These are phyloP conservation scores for Eristalis pertinax DNA, from an alignment of 2,888 invertebrate genomes.

Conservation along the genomic window DNA sequence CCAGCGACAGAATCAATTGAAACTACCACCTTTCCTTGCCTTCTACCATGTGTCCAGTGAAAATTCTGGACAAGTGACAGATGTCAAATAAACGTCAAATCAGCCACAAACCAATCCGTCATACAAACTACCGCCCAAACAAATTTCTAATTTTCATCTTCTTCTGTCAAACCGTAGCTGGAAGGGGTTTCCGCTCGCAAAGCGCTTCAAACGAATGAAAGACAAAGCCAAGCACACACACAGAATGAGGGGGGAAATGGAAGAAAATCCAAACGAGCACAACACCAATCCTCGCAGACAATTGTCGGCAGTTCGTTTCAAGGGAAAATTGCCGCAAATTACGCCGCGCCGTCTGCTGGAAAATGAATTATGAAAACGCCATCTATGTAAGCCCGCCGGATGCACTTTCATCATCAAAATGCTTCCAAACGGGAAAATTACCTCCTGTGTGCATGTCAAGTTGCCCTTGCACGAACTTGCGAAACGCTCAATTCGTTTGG, in stretches of 20 bases:
- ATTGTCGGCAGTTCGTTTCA: conserved; percentile 57
- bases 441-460: conserved; percentile 72
- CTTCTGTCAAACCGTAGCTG: neutral
- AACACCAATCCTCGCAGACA: conserved; percentile 24
- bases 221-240: neutral
- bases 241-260: neutral
- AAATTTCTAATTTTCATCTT: neutral
- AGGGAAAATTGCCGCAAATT: conserved; percentile 66
- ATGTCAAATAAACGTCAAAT: neutral
- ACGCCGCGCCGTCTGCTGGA: conserved; percentile 56
- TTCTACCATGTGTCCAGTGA: neutral
- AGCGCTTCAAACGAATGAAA: neutral
- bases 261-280: neutral
- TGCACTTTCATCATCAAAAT: conserved; percentile 72
- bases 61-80: neutral
- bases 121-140: neutral
- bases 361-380: conserved; percentile 70
- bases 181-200: neutral
- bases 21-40: neutral
- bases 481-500: conserved; percentile 37
- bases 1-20: neutral
- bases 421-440: conserved; percentile 71
- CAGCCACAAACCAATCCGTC: neutral
- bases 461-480: conserved; percentile 68
- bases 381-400: conserved; percentile 68